These are phyloP conservation scores for Uria aalge DNA, from an alignment of 2,113 vertebrate species.

Conservation along the genomic window DNA sequence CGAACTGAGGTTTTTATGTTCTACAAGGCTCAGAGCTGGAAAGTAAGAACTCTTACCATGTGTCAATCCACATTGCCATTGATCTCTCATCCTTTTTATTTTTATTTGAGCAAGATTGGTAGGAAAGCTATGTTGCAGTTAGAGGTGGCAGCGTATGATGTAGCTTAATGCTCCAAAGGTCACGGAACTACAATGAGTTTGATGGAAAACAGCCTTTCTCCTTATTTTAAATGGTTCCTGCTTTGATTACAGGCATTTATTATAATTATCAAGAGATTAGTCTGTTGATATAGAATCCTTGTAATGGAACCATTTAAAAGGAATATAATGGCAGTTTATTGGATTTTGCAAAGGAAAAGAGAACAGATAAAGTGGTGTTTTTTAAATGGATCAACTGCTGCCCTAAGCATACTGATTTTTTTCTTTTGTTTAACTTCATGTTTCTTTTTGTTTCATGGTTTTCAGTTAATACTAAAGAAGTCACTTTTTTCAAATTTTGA, in stretches of 20 bases:
- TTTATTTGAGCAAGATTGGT: constrained; percentile 65
- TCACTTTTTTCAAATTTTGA: background rate
- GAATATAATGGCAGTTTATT: constrained; percentile 91
- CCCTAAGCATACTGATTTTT: constrained; percentile 53
- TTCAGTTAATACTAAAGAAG: constrained; percentile 1
- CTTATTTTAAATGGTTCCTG: constrained; percentile 83
- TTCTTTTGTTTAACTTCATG: constrained; percentile 45
- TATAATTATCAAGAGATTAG: constrained; percentile 90
- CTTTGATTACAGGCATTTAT: constrained; percentile 93
- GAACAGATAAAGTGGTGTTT: constrained; percentile 70
- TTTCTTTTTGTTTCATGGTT: constrained; percentile 18
- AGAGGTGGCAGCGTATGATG: constrained; percentile 44
- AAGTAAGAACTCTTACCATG: constrained; percentile 51
- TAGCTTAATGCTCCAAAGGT: constrained; percentile 66
- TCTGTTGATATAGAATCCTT: constrained; percentile 78
- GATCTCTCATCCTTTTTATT: constrained; percentile 49
- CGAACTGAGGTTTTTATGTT: constrained; percentile 59
- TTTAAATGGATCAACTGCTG: constrained; percentile 63
- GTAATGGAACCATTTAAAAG: constrained; percentile 88
- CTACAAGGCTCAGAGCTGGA: constrained; percentile 43
- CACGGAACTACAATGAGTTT: constrained; percentile 70
- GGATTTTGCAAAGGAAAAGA: constrained; percentile 80
- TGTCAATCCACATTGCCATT: constrained; percentile 54
- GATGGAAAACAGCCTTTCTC: constrained; percentile 86
- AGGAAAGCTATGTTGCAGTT: constrained; percentile 49